Base-by-base conservation (phyloP, 2,888 invertebrate genomes). In the Pteria penguin region DNA sequence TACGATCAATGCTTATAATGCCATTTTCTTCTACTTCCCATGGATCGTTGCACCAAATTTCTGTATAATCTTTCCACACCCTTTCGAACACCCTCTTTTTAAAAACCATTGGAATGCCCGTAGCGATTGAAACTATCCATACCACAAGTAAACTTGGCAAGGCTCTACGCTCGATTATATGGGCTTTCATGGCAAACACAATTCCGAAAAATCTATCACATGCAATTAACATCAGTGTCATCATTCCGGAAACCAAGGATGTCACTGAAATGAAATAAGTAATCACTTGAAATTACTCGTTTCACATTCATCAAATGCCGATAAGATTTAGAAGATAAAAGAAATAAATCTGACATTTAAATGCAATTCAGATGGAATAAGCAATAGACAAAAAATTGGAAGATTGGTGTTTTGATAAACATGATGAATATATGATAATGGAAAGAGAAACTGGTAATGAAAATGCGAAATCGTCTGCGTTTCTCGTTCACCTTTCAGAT, bases 121-220 rank as follows among this genome's bases (percentile, higher is more conserved):
- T 90, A 0, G 93, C 87, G n/a, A 94, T 89, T 0, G 96, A 94
- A n/a, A 93, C 86, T 0, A 95, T 66, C 96, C 96, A 97, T 2
- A 95, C 94, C 1, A 93, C 86, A 0, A 92, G 86, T 78, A 96
- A 94, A 4, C 96, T 93, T 77, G 94, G 94, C 33, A 95, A 94
- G 0, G 95, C 95, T 2, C 94, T 94, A 52, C 93, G 93, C 63
- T 94, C 93, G 0, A 94, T 95, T 63, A 96, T 91, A 76, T 95
- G 94, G 0, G 95, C 95, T 81, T 96, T 95, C 83, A 94, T 93
- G 0, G 96, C 95, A 72, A 95, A 90, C 0, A 95, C 95, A 54
- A 97, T 96, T 14, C 96, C 96, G 1, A 96, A 95, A 26, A 97
- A 93, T 22, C 97, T 94, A 89, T 97, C 96, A 87, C 96, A 96